Percentiles rank a stretch among this genome's conserved stretches.
phyloP scores from a whole-genome alignment of 2,797 vertebrate species.

The Sebastes dallii region DNA sequence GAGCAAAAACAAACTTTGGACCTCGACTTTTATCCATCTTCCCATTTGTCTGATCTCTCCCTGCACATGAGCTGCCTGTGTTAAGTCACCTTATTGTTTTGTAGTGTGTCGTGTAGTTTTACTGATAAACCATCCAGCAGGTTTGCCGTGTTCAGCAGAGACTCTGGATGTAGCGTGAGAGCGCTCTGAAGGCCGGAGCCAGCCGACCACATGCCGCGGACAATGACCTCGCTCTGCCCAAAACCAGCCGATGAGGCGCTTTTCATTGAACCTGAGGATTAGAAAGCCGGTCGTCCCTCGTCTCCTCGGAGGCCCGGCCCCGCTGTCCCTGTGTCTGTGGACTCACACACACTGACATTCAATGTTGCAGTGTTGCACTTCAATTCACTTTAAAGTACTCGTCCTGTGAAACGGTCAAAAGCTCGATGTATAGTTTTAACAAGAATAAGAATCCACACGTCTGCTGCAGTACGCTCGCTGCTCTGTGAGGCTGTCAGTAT shows the following conservation, averaged over 20 bases:
- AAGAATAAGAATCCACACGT: neutral
- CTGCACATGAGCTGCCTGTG: neutral
- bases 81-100: neutral
- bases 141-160: constrained; percentile 29
- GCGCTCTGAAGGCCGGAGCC: constrained; percentile 6
- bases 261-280: constrained; percentile 76
- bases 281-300: constrained; percentile 36
- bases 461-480: neutral
- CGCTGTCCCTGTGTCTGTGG: neutral
- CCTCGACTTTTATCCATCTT: neutral
- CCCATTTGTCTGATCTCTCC: neutral
- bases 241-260: constrained; percentile 65
- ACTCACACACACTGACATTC: constrained; percentile 17
- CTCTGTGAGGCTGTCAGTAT: too few relatives aligned
- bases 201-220: constrained; percentile 13
- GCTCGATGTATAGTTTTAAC: neutral
- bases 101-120: neutral
- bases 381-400: neutral
- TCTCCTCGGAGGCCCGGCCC: constrained; percentile 50
- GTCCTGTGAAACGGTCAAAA: neutral
- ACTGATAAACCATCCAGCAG: neutral
- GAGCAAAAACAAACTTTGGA: neutral
- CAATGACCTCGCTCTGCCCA: constrained; percentile 43
- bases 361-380: constrained; percentile 16
- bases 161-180: constrained; percentile 22